Base-by-base conservation (phyloP, 1,140 invertebrate species). In the Eupeodes corollae region DNA sequence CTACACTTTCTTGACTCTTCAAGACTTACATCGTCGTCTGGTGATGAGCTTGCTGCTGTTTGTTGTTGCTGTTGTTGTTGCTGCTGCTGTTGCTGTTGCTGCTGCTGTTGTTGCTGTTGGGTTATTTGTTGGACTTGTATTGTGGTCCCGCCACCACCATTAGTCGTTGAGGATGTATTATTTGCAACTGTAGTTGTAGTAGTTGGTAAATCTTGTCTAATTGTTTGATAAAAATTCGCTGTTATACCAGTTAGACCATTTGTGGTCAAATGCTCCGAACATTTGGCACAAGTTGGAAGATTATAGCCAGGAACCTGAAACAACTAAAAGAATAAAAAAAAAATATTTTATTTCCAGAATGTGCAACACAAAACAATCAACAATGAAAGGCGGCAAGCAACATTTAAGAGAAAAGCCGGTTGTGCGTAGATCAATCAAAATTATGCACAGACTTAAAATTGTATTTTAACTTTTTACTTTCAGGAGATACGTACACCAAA, bases 261-360 rank as follows among this genome's bases (percentile, higher is more conserved):
- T 47, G 53, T 61, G 46, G 64, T 67, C 50, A 67, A 57, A 56
- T 64, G 64, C 52, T 67, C 64, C 26, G 64, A 67, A 55, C 64
- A 67, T 56, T 64, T 64, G 15, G 63, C 61, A 61, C 64, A 67
- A 51, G 64, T 67, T 52, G 63, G 63, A 58, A 67, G 61, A 53
- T 61, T 67, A 57, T 67, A 67, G 46, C 64, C 63, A 51, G 64
- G 61, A 47, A 67, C 63, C 57, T 67, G 64, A 48, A 67, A 67
- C 52, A 67, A 53, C 64, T 67, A 57, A 21, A 56, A 58, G 21
- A 16, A 11, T 30, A 34, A 39, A 16, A 51, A 40, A 47, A 3
- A 38, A 13, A 44, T 21, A 32, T n/a, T 26, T 10, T 14, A 37
- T 37, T 11, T 18, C 9, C 38, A 40, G 38, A n/a, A n/a, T n/a